Percentiles rank a stretch among this genome's conserved stretches.
phyloP scores from a whole-genome alignment of 2,113 vertebrate species.

The Forbesichthys agassizii region DNA sequence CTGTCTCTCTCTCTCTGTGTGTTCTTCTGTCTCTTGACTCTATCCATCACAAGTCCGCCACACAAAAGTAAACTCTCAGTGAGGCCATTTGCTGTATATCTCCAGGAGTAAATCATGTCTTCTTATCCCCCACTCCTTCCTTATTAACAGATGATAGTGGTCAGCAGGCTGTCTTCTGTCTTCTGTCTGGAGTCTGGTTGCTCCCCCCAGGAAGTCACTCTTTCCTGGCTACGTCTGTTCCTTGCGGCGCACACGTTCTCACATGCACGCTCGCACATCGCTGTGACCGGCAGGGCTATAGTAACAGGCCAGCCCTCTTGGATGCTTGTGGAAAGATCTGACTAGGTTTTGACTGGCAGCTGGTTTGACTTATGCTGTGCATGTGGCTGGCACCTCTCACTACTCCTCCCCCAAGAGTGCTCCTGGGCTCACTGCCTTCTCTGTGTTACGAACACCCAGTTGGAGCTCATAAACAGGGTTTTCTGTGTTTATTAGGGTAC shows the following conservation, averaged over 20 bases:
- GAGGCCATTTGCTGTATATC: too few relatives aligned
- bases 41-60: too few relatives aligned
- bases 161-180: neutral
- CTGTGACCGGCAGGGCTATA: conserved; percentile 42
- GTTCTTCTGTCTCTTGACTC: too few relatives aligned
- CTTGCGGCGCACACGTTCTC: conserved; percentile 1
- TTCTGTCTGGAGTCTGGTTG: neutral
- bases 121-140: neutral
- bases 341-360: conserved; percentile 27
- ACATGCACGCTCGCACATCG: conserved; percentile 14
- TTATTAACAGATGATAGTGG: neutral
- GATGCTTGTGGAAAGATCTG: conserved; percentile 60
- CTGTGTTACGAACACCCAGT: too few relatives aligned
- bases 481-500: too few relatives aligned
- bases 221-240: neutral
- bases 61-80: too few relatives aligned
- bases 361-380: neutral
- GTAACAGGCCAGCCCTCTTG: conserved; percentile 60
- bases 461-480: too few relatives aligned
- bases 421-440: too few relatives aligned
- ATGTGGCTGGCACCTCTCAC: neutral
- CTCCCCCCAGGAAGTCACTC: neutral
- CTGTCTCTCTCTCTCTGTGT: neutral
- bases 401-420: too few relatives aligned
- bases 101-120: too few relatives aligned